Conservation (phyloP, 2,888 invertebrate genomes). For the Orthosia incerta region DNA sequence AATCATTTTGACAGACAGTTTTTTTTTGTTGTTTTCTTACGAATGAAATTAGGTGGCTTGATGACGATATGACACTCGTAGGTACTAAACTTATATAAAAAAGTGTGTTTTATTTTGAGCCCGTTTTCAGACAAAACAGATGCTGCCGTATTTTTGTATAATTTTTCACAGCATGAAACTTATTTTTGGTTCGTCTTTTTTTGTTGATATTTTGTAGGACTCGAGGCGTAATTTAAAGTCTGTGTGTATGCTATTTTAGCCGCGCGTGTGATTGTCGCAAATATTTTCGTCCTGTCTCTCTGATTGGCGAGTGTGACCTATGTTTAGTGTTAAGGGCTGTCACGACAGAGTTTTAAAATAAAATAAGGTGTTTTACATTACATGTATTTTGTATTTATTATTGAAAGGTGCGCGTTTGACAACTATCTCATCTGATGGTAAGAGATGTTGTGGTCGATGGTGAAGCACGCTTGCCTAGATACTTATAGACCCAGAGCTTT, state of each 20-base stretch:
- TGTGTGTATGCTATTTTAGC: conserved; percentile 17
- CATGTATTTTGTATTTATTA: too few species aligned
- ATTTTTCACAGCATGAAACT: neutral
- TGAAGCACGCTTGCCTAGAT: too few species aligned
- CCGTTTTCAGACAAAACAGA: neutral
- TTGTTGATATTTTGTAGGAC: neutral
- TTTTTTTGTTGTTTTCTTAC: conserved; percentile 17
- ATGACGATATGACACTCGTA: too few species aligned
- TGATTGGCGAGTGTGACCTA: conserved; percentile 32
- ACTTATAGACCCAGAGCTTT: too few species aligned
- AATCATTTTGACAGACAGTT: conserved; percentile 12
- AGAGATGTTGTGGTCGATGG: too few species aligned
- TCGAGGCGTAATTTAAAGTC: neutral
- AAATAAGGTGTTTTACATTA: neutral
- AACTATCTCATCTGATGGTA: too few species aligned
- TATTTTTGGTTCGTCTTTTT: neutral
- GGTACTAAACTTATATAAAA: too few species aligned
- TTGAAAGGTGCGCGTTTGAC: too few species aligned
- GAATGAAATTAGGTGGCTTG: neutral
- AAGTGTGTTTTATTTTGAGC: conserved; percentile 12
- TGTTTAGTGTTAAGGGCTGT: conserved; percentile 31
- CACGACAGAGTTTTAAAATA: neutral
- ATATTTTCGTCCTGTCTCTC: conserved; percentile 54
- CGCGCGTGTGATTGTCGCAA: conserved; percentile 43
- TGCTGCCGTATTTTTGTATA: conserved; percentile 27